Evolutionary conservation across 2,113 vertebrate genomes (phyloP), one percentile per base, ranked within the genome.

Genomic region (Coptodon bakossiorum): DNA sequence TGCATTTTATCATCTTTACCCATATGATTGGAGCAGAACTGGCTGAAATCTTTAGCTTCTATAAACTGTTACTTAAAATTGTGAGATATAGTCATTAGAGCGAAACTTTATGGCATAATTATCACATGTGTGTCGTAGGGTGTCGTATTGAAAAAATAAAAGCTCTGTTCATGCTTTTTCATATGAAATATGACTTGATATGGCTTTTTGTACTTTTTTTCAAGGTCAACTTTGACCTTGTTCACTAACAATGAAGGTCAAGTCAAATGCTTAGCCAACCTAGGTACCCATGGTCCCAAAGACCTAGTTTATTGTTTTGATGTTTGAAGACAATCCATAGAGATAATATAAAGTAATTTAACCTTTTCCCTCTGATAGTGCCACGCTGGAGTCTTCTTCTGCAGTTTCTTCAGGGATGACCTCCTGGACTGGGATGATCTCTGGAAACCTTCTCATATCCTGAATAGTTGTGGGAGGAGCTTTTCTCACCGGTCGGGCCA

Each of bases 401-500:
- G 83, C 84, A 1, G 73, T 85, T 56, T 95, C 94, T 57, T 95
- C 95, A 38, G n/a, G 52, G 68, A 95, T 95, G 17, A 85, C 88
- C 71, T 95, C 95, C 36, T 93, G 95, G 31, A 95, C 82, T 1
- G 95, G 95, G 68, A 94, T 87, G 79, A 96, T 92, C 79, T 95
- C 95, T 80, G 94, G 95, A 87, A 93, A 89, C 27, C 82, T 81
- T 88, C 88, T 89, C 17, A 95, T 81, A 11, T 93, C 91, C 2
- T 94, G 90, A 81, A 95, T 91, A 2, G 90, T 68, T 31, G 92
- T 89, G 36, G 95, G 91, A 13, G 94, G 93, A 91, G 94, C 89
- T 85, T 83, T 95, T 82, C 94, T 95, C 19, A 94, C 93, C 6
- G 95, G 95, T 86, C 95, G 88, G 84, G 94, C 93, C 31, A 96